A percentile compares a stretch with the other conserved stretches of the same genome.
Conservation (phyloP, 2,888 invertebrate genomes). For the Drosophila atripex region DNA sequence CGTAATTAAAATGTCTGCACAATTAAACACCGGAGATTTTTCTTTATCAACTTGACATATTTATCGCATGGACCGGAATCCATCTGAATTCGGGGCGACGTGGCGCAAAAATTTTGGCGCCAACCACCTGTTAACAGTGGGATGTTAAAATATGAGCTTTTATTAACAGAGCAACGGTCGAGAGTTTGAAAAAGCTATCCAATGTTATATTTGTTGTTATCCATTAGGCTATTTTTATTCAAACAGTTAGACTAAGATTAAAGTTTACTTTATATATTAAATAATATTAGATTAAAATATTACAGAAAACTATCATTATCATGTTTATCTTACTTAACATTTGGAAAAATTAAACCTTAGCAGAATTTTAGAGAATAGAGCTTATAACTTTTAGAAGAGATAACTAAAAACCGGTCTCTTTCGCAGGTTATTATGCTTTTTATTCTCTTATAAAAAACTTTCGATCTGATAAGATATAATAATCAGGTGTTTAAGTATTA, state of each 20-base stretch:
- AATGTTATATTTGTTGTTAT: not conserved
- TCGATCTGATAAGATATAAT: not conserved
- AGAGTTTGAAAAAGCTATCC: not conserved
- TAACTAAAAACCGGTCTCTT: not conserved
- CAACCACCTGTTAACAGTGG: slow-evolving; percentile 63
- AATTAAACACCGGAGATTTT: slow-evolving; percentile 48
- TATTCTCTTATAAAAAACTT: not conserved
- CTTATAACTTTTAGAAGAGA: not conserved
- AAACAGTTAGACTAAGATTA: too few species aligned
- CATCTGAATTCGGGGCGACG: slow-evolving; percentile 15
- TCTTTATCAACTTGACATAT: slow-evolving; percentile 55
- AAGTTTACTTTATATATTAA: too few species aligned
- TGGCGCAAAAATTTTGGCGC: slow-evolving; percentile 20
- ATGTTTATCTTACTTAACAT: too few species aligned
- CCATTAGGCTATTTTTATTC: too few species aligned
- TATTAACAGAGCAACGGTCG: slow-evolving; percentile 23
- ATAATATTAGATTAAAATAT: too few species aligned
- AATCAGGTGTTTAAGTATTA: not conserved
- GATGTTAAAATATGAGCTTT: slow-evolving; percentile 35
- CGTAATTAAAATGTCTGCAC: slow-evolving; percentile 62
- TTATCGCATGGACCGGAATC: slow-evolving; percentile 34
- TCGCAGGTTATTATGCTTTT: not conserved
- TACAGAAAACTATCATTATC: too few species aligned
- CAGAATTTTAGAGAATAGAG: too few species aligned
- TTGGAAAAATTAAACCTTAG: too few species aligned